Evolutionary conservation across 2,797 vertebrate species (phyloP).

Genomic region (Periparus ater): DNA sequence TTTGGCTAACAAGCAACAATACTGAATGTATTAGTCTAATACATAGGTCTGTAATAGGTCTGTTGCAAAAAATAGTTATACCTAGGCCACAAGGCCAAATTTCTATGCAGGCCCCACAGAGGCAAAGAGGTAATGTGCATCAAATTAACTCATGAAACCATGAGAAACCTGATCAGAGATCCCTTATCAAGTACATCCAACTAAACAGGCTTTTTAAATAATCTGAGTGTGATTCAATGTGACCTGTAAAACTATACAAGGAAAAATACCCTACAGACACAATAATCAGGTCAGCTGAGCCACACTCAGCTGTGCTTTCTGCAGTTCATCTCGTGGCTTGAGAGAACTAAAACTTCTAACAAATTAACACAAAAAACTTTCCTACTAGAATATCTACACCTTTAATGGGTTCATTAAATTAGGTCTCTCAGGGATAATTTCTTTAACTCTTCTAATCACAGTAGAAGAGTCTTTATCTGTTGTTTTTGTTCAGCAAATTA

Average conservation of each 20-base stretch:
- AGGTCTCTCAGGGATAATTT: neutral
- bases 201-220: slow-evolving; percentile 3
- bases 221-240: neutral
- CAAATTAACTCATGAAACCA: neutral
- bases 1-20: neutral
- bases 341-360: neutral
- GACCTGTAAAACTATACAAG: neutral
- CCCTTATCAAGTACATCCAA: neutral
- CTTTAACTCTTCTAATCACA: neutral
- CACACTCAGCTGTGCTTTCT: neutral
- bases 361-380: slow-evolving; percentile 2
- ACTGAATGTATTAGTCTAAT: neutral
- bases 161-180: neutral
- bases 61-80: neutral
- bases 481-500: neutral
- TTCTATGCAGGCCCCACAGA: neutral
- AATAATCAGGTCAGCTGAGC: slow-evolving; percentile 54
- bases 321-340: neutral
- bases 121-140: neutral
- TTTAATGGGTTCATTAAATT: slow-evolving; percentile 19
- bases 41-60: neutral
- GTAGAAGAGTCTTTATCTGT: neutral
- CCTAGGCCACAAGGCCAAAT: neutral
- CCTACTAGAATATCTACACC: neutral
- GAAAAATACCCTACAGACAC: slow-evolving; percentile 9